Percentiles rank a stretch among this genome's conserved stretches.
phyloP scores from a whole-genome alignment of 2,888 invertebrate species.

The Agyllia agylla region DNA sequence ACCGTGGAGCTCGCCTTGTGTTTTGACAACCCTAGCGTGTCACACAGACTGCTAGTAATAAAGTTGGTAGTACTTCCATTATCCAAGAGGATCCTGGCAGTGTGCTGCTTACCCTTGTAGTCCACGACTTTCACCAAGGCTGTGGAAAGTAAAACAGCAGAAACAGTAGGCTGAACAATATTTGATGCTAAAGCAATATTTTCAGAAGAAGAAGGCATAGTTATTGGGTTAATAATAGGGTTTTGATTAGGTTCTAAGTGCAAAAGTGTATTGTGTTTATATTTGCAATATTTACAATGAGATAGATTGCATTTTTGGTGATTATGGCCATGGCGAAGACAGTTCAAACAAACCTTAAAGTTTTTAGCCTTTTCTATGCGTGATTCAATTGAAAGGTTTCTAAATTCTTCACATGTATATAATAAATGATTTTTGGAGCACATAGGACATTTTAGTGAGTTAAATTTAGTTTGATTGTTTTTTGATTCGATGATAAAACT shows the following conservation, averaged over 20 bases:
- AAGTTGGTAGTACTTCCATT: constrained; percentile 62
- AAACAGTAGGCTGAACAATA: not conserved
- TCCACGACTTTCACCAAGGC: constrained; percentile 31
- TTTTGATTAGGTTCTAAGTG: not conserved
- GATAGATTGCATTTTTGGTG: constrained; percentile 47
- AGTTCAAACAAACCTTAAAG: constrained; percentile 63
- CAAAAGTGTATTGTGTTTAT: constrained; percentile 8
- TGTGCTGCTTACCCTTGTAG: not conserved
- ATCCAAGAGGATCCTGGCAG: constrained; percentile 39
- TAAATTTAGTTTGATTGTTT: not conserved
- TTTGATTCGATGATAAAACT: constrained; percentile 1
- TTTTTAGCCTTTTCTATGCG: constrained; percentile 56
- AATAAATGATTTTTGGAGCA: constrained; percentile 10
- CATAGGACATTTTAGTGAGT: not conserved
- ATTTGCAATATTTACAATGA: constrained; percentile 68
- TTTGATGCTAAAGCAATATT: not conserved
- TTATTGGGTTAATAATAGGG: not conserved
- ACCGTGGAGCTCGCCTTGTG: constrained; percentile 52
- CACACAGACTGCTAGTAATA: constrained; percentile 48
- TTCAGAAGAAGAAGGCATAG: not conserved
- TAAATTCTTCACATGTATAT: constrained; percentile 8
- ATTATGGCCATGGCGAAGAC: constrained; percentile 57
- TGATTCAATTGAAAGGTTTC: not conserved
- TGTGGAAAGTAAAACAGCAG: constrained; percentile 43
- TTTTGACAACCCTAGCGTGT: constrained; percentile 52